Conservation (phyloP, 2,797 vertebrate genomes). For the Zenarchopterus dispar region DNA sequence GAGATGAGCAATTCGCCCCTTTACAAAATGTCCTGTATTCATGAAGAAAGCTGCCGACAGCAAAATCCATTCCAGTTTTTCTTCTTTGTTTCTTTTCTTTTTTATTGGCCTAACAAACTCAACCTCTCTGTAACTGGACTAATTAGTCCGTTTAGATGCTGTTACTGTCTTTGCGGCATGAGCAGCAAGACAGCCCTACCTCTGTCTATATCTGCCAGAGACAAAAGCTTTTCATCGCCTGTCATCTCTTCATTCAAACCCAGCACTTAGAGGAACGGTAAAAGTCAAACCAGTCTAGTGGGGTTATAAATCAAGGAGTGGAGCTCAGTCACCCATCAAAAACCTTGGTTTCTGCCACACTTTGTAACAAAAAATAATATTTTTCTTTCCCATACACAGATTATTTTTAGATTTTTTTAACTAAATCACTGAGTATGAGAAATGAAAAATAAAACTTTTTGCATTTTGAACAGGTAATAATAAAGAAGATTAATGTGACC, state of each 20-base stretch:
- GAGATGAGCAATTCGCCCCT: conserved; percentile 53
- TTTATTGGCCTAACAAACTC: conserved; percentile 73
- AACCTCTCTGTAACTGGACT: conserved; percentile 78
- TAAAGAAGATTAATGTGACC: too few species aligned
- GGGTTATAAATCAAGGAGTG: conserved; percentile 63
- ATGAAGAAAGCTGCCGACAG: conserved; percentile 72
- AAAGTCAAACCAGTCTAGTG: conserved; percentile 64
- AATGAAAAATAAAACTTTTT: background rate
- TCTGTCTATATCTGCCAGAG: conserved; percentile 69
- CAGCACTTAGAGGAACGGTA: conserved; percentile 31
- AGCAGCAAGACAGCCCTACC: conserved; percentile 70
- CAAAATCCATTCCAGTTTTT: conserved; percentile 73
- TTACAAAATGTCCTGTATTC: conserved; percentile 70
- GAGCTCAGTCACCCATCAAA: conserved; percentile 46
- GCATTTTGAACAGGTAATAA: too few species aligned
- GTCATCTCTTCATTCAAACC: conserved; percentile 60
- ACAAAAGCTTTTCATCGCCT: conserved; percentile 80
- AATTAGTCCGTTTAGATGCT: conserved; percentile 81
- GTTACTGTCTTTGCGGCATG: conserved; percentile 71
- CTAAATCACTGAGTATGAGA: background rate
- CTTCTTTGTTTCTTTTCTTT: conserved; percentile 14
- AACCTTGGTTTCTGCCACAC: conserved; percentile 37
- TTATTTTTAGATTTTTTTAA: background rate
- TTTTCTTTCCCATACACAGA: background rate
- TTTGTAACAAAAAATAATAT: conserved; percentile 1